Percentiles rank a stretch among this genome's conserved stretches.
These are phyloP conservation scores for Bufotes viridis DNA, from an alignment of 2,797 vertebrate genomes.

Conservation along the genomic window DNA sequence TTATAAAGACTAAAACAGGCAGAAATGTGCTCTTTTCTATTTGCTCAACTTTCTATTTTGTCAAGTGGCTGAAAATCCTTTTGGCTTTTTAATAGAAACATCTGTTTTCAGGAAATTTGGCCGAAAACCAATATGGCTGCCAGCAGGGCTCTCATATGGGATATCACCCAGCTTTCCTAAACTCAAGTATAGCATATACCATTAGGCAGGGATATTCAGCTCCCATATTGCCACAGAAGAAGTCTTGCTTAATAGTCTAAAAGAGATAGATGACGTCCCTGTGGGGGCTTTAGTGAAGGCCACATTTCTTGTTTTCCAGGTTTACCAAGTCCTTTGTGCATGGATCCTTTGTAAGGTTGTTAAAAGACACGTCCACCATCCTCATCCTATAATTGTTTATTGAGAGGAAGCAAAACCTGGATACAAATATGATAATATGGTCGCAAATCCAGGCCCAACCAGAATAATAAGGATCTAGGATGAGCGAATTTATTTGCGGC, in stretches of 20 bases:
- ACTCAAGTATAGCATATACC: not conserved
- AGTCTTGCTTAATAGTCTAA: not conserved
- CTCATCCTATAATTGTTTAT: too few relatives aligned
- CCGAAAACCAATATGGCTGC: slow-evolving; percentile 13
- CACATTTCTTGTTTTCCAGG: not conserved
- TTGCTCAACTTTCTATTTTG: not conserved
- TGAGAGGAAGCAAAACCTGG: too few relatives aligned
- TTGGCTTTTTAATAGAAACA: not conserved
- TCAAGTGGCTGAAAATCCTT: not conserved
- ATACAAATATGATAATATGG: too few relatives aligned
- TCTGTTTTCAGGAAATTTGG: not conserved
- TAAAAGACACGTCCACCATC: too few relatives aligned
- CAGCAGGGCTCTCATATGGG: not conserved
- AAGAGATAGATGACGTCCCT: not conserved
- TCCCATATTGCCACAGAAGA: not conserved
- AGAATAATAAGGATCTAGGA: too few relatives aligned
- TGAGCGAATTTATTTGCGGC: too few relatives aligned
- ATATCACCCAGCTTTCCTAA: not conserved
- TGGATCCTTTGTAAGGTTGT: too few relatives aligned
- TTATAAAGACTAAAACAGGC: not conserved
- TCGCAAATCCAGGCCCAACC: too few relatives aligned
- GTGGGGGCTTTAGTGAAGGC: not conserved
- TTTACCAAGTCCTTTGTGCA: not conserved
- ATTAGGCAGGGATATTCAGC: not conserved
- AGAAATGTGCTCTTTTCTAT: not conserved